Percentiles rank a stretch among this genome's conserved stretches.
phyloP scores from a whole-genome alignment of 2,797 vertebrate species.

The Rousettus madagascariensis region DNA sequence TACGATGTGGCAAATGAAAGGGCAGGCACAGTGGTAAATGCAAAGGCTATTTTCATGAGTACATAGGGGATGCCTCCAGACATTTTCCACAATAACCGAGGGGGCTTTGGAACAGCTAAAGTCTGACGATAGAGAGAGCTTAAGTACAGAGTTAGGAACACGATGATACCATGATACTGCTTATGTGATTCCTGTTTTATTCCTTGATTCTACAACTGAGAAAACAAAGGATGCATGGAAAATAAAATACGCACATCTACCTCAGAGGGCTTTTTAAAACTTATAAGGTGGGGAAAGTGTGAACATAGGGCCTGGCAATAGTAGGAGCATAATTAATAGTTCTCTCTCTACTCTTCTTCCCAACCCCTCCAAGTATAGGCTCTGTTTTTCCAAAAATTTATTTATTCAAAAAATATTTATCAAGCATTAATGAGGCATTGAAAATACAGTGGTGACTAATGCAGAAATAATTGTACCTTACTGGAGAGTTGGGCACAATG shows the following conservation, averaged over 20 bases:
- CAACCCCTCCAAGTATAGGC: neutral
- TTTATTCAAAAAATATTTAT: constrained; percentile 16
- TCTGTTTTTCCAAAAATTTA: neutral
- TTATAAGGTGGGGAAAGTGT: neutral
- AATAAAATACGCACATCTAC: neutral
- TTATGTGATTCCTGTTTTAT: neutral
- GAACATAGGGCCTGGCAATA: neutral
- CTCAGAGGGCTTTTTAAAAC: neutral
- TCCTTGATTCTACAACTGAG: neutral
- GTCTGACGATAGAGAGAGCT: neutral
- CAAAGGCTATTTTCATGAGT: neutral
- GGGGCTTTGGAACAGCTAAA: neutral
- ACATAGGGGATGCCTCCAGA: neutral
- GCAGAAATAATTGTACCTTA: neutral
- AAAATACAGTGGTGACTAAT: neutral
- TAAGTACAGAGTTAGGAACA: neutral
- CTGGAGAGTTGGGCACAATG: neutral
- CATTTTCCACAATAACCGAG: neutral
- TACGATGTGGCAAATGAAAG: neutral
- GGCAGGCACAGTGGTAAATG: neutral
- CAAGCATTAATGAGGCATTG: neutral
- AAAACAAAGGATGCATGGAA: neutral
- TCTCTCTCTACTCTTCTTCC: neutral
- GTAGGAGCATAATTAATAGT: neutral
- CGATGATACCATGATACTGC: neutral